Base-by-base conservation (phyloP, 2,888 invertebrate genomes). In the Alentia gelatinosa region DNA sequence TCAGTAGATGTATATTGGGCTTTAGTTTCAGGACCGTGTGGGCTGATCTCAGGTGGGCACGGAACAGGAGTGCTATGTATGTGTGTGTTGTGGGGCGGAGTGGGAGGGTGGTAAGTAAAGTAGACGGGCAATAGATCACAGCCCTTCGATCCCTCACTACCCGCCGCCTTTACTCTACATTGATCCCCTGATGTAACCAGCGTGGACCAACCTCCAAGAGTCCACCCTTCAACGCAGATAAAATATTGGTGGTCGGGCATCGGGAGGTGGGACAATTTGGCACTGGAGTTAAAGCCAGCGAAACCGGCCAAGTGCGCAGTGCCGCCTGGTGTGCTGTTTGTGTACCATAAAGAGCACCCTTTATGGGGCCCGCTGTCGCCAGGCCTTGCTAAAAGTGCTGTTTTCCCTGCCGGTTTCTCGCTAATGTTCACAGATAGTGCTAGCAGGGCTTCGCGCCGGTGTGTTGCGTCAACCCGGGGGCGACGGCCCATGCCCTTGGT, bases 151-250 rank as follows among this genome's bases (percentile, higher is more conserved):
- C 68, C 68, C 56, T n/a, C n/a, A n/a, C n/a, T n/a, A n/a, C n/a
- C n/a, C n/a, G n/a, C n/a, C 5, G 33, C 12, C 30, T 68, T 26
- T 26, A 68, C 30, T 30, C 68, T 30, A 12, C 68, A 68, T 68
- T 68, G 68, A 68, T 68, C 68, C 68, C 56, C 68, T 68, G 68
- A 68, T 68, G 68, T 68, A 68, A 68, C 68, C 68, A 12, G 68
- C 33, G 68, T 30, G 30, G 19, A 19, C 47, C 19, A 47, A 19
- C 56, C 56, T 19, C 56, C 56, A 56, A 3, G 23, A n/a, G 56
- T n/a, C 56, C 56, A n/a, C n/a, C 7, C 47, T 47, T 47, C 68
- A n/a, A 30, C 33, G 5, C 68, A 68, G 68, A 15, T 30, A 68
- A 68, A 68, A 68, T 68, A 68, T 68, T 68, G 68, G 68, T 30